Evolutionary conservation across 1,140 invertebrate genomes (phyloP).

Genomic region (Periplaneta americana): DNA sequence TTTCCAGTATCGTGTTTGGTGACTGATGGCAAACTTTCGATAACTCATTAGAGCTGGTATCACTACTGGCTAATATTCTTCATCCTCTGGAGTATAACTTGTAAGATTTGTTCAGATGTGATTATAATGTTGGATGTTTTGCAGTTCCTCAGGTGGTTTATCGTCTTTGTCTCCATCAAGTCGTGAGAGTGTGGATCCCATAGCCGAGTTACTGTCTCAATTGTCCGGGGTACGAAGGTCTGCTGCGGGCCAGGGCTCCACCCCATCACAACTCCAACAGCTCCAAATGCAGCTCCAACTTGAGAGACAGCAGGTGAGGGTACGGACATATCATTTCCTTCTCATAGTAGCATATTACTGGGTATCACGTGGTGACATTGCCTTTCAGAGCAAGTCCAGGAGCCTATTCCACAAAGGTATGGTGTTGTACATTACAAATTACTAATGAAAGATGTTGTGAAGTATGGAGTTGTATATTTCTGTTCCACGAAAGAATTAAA

Average conservation of each 20-base stretch:
- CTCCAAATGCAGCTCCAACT: conserved; percentile 86
- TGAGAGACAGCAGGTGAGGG: conserved; percentile 77
- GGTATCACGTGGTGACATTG: no score
- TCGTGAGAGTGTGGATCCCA: conserved; percentile 89
- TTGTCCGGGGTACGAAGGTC: conserved; percentile 80
- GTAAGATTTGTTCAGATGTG: conserved; percentile 4
- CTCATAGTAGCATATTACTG: not conserved
- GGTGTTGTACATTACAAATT: no score
- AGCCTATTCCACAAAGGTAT: no score
- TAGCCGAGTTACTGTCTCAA: conserved; percentile 88
- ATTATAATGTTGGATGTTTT: conserved; percentile 31
- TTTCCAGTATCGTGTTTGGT: no score
- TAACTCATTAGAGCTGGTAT: no score
- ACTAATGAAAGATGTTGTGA: no score
- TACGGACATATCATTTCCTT: conserved; percentile 32
- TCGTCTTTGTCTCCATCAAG: conserved; percentile 74
- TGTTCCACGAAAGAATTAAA: no score
- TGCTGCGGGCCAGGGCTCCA: conserved; percentile 48
- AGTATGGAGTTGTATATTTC: no score
- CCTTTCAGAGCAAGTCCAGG: no score
- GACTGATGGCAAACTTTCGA: no score
- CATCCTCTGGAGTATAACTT: no score
- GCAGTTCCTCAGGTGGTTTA: conserved; percentile 70
- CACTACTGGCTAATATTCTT: no score
- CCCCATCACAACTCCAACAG: conserved; percentile 77